Percentiles rank a stretch among this genome's conserved stretches.
Conservation (phyloP, 2,797 vertebrate genomes). For the Alectoris magna region DNA sequence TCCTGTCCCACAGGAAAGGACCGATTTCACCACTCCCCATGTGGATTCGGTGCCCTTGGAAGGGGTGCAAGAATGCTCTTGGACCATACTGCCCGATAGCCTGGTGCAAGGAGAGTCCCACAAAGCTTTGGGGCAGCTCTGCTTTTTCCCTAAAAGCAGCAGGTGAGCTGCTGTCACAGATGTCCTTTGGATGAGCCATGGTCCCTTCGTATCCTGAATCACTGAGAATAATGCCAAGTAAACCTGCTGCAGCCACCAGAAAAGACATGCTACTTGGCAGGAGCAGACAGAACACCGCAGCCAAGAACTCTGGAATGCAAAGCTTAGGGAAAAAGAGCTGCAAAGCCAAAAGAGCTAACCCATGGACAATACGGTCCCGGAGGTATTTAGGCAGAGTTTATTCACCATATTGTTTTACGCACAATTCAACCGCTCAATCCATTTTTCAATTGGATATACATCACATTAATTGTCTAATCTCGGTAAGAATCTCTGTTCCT, state of each 20-base stretch:
- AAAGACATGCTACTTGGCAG: background rate
- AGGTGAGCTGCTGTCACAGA: background rate
- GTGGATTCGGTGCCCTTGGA: background rate
- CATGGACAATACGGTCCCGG: rapidly evolving
- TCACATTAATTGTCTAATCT: background rate
- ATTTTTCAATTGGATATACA: background rate
- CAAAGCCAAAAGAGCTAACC: background rate
- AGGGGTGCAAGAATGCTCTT: background rate
- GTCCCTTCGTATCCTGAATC: background rate
- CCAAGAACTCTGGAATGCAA: background rate
- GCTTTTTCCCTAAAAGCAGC: rapidly evolving
- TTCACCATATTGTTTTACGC: background rate
- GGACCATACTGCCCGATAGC: background rate
- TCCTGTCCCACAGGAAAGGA: rapidly evolving
- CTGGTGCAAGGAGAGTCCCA: rapidly evolving
- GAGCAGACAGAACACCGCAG: background rate
- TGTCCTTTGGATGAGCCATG: rapidly evolving
- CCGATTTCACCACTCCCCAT: rapidly evolving
- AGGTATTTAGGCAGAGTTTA: background rate
- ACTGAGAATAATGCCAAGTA: rapidly evolving
- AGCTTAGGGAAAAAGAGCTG: background rate
- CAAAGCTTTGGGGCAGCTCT: background rate
- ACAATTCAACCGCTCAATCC: background rate
- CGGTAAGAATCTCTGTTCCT: background rate
- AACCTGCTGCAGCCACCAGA: background rate